These are phyloP conservation scores for Adela reaumurella DNA, from an alignment of 2,888 invertebrate species.

Conservation along the genomic window DNA sequence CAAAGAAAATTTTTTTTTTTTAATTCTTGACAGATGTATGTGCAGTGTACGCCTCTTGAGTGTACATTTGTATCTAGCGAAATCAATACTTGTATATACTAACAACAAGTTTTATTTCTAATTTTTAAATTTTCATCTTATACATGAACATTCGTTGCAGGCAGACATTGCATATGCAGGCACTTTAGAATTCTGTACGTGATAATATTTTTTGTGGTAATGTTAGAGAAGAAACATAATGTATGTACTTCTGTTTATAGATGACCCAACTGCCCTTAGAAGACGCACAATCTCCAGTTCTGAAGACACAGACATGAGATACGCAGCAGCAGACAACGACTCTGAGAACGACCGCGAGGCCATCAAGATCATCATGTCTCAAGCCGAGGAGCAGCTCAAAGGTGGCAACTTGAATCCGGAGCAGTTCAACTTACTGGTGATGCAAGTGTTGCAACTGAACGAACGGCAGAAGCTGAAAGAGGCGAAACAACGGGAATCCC, in stretches of 20 bases:
- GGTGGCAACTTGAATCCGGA: constrained; percentile 70
- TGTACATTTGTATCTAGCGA: too few relatives aligned
- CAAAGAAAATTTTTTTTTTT: too few relatives aligned
- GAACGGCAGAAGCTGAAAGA: constrained; percentile 74
- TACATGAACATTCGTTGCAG: too few relatives aligned
- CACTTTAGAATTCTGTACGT: too few relatives aligned
- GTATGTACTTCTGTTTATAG: constrained; percentile 15
- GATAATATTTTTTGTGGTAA: too few relatives aligned
- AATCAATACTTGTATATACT: too few relatives aligned
- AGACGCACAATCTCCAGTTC: constrained; percentile 41
- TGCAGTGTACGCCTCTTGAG: too few relatives aligned
- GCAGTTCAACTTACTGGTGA: constrained; percentile 72
- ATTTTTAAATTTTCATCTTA: too few relatives aligned
- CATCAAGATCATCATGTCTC: constrained; percentile 73
- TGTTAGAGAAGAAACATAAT: too few relatives aligned
- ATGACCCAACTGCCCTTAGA: constrained; percentile 36
- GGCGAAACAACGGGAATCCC: constrained; percentile 67
- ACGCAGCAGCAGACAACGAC: constrained; percentile 46
- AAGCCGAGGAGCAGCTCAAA: constrained; percentile 76
- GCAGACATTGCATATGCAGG: too few relatives aligned
- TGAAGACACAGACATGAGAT: constrained; percentile 52
- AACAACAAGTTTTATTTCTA: too few relatives aligned
- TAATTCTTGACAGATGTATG: too few relatives aligned
- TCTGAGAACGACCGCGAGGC: constrained; percentile 60
- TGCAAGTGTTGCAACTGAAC: constrained; percentile 73